Conservation (phyloP, 2,797 vertebrate genomes). For the Chiloscyllium punctatum region DNA sequence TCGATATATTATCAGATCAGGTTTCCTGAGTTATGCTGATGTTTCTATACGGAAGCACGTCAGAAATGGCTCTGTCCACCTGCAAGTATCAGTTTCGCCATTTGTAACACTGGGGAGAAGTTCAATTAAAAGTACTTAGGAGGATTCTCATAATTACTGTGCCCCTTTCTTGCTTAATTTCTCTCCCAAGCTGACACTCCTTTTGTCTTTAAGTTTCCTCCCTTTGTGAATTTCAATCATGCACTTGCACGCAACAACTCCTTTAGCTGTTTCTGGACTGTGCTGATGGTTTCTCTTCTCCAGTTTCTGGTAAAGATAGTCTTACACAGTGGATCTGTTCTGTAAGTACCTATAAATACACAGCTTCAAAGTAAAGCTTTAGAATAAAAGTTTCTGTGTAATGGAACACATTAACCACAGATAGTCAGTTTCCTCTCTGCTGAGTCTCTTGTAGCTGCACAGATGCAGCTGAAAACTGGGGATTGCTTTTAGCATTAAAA, state of each 20-base stretch:
- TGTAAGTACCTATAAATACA: slow-evolving; percentile 2
- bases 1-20: too few species aligned
- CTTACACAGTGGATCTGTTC: background rate
- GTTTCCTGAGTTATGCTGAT: background rate
- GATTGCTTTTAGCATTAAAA: background rate
- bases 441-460: background rate
- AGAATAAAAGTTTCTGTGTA: background rate
- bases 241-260: background rate
- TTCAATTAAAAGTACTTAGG: background rate
- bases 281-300: slow-evolving; percentile 13
- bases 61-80: background rate
- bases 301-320: background rate
- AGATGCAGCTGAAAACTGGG: background rate
- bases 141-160: background rate
- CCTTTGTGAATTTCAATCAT: background rate
- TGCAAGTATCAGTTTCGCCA: background rate
- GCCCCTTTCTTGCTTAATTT: background rate
- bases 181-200: background rate
- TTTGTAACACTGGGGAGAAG: background rate
- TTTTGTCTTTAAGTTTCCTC: background rate
- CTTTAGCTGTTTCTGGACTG: background rate
- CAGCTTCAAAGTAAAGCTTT: background rate
- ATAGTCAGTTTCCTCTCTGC: slow-evolving; percentile 6
- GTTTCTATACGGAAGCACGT: background rate
- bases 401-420: slow-evolving; percentile 5